A percentile compares a stretch with the other conserved stretches of the same genome.
phyloP scores from a whole-genome alignment of 2,888 invertebrate species.

The Silvanus unidentatus region DNA sequence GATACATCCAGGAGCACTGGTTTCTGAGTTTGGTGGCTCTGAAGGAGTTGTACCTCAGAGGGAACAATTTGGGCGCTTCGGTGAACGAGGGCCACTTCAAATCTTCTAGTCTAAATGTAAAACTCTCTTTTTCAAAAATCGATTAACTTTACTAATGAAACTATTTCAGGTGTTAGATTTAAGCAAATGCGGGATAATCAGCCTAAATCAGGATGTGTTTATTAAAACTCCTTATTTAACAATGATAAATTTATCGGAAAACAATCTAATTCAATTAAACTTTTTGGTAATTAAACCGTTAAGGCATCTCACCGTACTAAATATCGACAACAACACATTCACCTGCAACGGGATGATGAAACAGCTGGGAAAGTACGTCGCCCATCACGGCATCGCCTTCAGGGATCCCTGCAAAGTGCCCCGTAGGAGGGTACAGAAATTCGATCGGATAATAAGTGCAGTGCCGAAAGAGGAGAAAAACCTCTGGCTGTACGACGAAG shows the following conservation, averaged over 20 bases:
- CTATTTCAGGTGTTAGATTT: constrained; percentile 53
- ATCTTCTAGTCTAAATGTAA: no score
- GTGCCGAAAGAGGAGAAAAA: constrained; percentile 28
- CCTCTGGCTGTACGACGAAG: constrained; percentile 42
- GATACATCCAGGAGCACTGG: constrained; percentile 52
- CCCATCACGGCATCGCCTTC: constrained; percentile 44
- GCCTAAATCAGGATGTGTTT: constrained; percentile 50
- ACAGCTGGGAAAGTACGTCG: constrained; percentile 46
- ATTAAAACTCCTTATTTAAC: constrained; percentile 51
- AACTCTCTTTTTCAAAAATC: no score
- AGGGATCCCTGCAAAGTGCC: constrained; percentile 35
- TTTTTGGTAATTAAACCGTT: constrained; percentile 49
- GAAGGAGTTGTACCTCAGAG: constrained; percentile 53
- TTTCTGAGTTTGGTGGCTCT: constrained; percentile 54
- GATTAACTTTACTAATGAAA: background rate
- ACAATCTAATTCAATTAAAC: constrained; percentile 53
- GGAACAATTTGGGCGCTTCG: constrained; percentile 53
- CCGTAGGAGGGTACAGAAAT: constrained; percentile 29
- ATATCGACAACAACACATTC: constrained; percentile 54
- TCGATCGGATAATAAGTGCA: constrained; percentile 50
- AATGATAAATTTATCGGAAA: constrained; percentile 56
- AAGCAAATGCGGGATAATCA: constrained; percentile 54
- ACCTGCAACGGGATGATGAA: constrained; percentile 50
- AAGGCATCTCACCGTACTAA: constrained; percentile 48
- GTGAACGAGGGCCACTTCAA: constrained; percentile 45